Evolutionary conservation across 2,113 vertebrate genomes (phyloP), one percentile per base, ranked within the genome.

Genomic region (Syngnathus scovelli): DNA sequence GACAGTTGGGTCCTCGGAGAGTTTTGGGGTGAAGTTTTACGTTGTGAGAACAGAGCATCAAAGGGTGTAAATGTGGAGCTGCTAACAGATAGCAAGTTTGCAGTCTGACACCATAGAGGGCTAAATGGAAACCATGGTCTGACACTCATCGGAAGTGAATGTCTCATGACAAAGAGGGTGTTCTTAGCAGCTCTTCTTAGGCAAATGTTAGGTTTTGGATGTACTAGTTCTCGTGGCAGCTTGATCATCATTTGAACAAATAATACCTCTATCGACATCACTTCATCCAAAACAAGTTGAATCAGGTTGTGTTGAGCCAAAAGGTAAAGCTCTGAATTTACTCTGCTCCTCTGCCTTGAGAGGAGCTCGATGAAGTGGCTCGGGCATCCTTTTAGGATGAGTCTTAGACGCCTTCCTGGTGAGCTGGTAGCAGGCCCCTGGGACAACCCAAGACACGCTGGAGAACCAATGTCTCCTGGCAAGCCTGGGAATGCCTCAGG

Each of bases 41-140:
- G 78, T 70, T 64, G 56, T 64, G 72, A 48, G 77, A 56, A 65
- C 19, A 51, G 48, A 64, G 58, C 62, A 48, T 55, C 71, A 70
- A 51, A 71, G 69, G 80, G 84, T 84, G 85, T 83, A 72, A 87
- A 86, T 83, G 79, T 71, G 78, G 75, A 81, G 70, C 85, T 83
- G 84, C 71, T 81, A 74, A 85, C 87, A 79, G 79, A 69, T 64
- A 67, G 60, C 61, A 65, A 83, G 87, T 86, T 86, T 79, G 79
- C 85, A 83, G 79, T 87, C 78, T 89, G 80, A 71, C 85, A 79
- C 82, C 76, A 76, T 51, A 33, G 38, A 70, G 70, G 63, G 65
- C 70, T 59, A 27, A 73, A 67, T 64, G 68, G 67, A 67, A 71
- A 67, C 49, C 72, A 60, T 72, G 64, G 70, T 13, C 58, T 62